Percentiles rank a stretch among this genome's conserved stretches.
phyloP scores from a whole-genome alignment of 2,888 invertebrate species.

The Monoplex corrugatus region DNA sequence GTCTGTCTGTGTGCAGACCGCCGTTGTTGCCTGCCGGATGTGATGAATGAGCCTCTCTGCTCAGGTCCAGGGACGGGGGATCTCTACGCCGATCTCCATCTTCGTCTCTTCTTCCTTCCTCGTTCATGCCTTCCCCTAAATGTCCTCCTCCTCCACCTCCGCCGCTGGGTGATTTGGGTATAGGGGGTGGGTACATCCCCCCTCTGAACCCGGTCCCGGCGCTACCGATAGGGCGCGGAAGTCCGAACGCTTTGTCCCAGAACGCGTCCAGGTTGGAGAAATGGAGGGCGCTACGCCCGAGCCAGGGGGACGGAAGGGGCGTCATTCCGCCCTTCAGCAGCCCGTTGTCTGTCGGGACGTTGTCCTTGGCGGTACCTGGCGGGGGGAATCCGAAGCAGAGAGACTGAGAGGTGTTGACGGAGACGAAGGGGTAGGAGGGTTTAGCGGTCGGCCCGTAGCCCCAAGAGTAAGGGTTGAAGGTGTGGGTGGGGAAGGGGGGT shows the following conservation, averaged over 20 bases:
- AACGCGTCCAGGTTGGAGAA: slow-evolving; percentile 55
- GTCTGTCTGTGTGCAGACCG: slow-evolving; percentile 52
- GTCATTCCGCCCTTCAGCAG: slow-evolving; percentile 45
- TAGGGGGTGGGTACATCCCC: slow-evolving; percentile 42
- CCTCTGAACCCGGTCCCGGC: slow-evolving; percentile 35
- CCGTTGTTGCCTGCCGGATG: slow-evolving; percentile 45
- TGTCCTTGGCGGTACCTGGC: slow-evolving; percentile 13
- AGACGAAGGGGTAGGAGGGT: slow-evolving; percentile 57
- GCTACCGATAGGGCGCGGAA: slow-evolving; percentile 49
- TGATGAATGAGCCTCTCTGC: not conserved
- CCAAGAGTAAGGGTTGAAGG: slow-evolving; percentile 57
- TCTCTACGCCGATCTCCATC: slow-evolving; percentile 34
- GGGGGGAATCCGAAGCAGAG: slow-evolving; percentile 58
- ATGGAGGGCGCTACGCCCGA: slow-evolving; percentile 52
- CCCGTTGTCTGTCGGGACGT: slow-evolving; percentile 29
- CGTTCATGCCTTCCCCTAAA: slow-evolving; percentile 45
- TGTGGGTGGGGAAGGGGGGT: slow-evolving; percentile 51
- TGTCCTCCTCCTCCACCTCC: slow-evolving; percentile 25
- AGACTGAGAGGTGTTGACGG: slow-evolving; percentile 58
- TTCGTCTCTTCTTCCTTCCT: not conserved
- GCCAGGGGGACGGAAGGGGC: slow-evolving; percentile 51
- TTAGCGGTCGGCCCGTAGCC: slow-evolving; percentile 45
- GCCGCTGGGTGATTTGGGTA: slow-evolving; percentile 38
- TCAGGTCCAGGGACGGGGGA: not conserved
- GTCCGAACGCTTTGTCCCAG: slow-evolving; percentile 59